Conservation (phyloP, 2,888 invertebrate species). For the Eugnorisma glareosa region DNA sequence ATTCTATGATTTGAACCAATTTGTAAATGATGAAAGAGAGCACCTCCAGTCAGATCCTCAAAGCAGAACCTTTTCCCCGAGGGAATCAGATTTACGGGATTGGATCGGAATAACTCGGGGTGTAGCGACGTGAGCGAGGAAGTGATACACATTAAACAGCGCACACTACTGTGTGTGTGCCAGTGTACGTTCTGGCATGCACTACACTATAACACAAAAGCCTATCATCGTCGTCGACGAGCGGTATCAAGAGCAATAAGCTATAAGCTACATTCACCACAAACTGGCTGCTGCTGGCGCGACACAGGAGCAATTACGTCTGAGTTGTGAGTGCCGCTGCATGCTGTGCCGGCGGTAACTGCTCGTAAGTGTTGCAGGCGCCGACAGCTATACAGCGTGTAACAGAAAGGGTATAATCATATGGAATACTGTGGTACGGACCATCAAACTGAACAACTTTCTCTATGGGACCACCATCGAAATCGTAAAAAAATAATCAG, state of each 20-base stretch:
- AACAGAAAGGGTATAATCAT: too few relatives aligned
- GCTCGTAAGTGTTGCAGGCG: neutral
- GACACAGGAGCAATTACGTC: neutral
- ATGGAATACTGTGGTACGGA: too few relatives aligned
- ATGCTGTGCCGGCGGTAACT: neutral
- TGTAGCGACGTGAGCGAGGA: neutral
- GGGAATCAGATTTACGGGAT: neutral
- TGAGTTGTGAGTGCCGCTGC: neutral
- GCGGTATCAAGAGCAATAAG: neutral
- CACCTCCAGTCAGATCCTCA: neutral
- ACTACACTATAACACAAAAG: neutral
- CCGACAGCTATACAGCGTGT: neutral
- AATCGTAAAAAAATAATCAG: too few relatives aligned
- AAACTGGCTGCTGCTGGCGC: constrained; percentile 8
- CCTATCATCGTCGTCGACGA: neutral
- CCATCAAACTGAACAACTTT: too few relatives aligned
- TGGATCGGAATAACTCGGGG: neutral
- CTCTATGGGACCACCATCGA: too few relatives aligned
- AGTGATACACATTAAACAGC: neutral
- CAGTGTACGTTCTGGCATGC: neutral
- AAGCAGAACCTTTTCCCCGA: neutral
- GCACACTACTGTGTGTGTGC: neutral
- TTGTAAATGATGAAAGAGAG: neutral
- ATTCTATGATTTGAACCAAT: neutral
- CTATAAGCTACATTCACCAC: neutral